Evolutionary conservation across 2,113 vertebrate species (phyloP).

Genomic region (Perccottus glenii): DNA sequence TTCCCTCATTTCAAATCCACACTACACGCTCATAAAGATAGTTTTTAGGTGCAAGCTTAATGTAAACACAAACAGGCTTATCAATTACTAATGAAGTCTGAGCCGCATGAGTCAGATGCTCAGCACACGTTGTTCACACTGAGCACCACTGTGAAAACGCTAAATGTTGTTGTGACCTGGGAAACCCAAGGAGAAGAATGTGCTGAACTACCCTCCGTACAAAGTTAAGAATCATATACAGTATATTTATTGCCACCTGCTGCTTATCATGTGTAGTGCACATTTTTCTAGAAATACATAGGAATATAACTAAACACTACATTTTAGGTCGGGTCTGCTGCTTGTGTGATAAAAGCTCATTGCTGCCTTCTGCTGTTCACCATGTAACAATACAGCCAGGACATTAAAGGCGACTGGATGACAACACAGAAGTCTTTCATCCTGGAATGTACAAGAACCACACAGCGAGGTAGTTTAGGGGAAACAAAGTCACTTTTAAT

Average conservation of each 20-base stretch:
- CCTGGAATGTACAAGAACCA: background rate
- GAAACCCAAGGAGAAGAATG: constrained; percentile 1
- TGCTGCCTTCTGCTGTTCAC: constrained; percentile 25
- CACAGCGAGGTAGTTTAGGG: constrained; percentile 36
- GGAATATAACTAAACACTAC: too few species aligned
- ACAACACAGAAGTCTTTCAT: background rate
- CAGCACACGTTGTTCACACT: constrained; percentile 28
- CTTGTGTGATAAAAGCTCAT: background rate
- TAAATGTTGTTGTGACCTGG: constrained; percentile 19
- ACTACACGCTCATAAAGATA: background rate
- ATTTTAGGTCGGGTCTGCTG: background rate
- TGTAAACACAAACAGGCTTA: constrained; percentile 43
- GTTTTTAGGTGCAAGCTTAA: constrained; percentile 19
- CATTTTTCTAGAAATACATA: background rate
- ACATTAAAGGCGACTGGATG: background rate
- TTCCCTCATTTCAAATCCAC: background rate
- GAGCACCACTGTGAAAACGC: constrained; percentile 16
- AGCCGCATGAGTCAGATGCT: constrained; percentile 38
- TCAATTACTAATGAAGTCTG: constrained; percentile 60
- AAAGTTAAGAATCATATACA: background rate
- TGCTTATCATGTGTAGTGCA: constrained; percentile 16
- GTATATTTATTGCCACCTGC: constrained; percentile 36
- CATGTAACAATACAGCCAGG: background rate
- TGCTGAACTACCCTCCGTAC: background rate
- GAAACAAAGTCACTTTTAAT: constrained; percentile 56